A percentile compares a stretch with the other conserved stretches of the same genome.
Conservation (phyloP, 2,113 vertebrate genomes). For the Ptilonorhynchus violaceus region DNA sequence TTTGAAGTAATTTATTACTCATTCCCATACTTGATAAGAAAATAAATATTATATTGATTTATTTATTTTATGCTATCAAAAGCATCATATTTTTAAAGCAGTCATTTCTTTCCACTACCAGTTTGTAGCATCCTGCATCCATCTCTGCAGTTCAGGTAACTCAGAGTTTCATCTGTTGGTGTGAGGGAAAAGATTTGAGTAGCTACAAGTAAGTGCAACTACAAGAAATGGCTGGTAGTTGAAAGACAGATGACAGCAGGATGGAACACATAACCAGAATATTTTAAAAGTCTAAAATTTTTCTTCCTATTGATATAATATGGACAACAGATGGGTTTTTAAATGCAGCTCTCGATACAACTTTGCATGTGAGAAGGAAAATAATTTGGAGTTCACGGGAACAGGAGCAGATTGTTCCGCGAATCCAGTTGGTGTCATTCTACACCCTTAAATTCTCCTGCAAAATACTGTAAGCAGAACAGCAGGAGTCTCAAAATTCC, state of each 20-base stretch:
- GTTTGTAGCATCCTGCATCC: background rate
- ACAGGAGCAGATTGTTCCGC: slow-evolving; percentile 55
- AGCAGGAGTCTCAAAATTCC: slow-evolving; percentile 45
- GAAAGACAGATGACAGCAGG: slow-evolving; percentile 57
- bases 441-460: slow-evolving; percentile 34
- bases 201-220: background rate
- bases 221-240: background rate
- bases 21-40: background rate
- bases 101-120: background rate
- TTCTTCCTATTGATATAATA: slow-evolving; percentile 49
- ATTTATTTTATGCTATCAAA: background rate
- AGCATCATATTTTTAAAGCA: background rate
- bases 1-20: background rate
- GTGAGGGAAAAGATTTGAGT: background rate
- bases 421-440: slow-evolving; percentile 56
- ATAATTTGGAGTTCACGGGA: slow-evolving; percentile 52
- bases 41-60: background rate
- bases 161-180: background rate
- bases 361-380: slow-evolving; percentile 61
- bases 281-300: slow-evolving; percentile 49
- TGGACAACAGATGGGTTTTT: slow-evolving; percentile 61
- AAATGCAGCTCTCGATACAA: slow-evolving; percentile 58
- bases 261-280: slow-evolving; percentile 20
- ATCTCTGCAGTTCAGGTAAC: background rate
- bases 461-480: slow-evolving; percentile 44